Base-by-base conservation (phyloP, 2,113 vertebrate genomes). In the Terrapene triunguis region DNA sequence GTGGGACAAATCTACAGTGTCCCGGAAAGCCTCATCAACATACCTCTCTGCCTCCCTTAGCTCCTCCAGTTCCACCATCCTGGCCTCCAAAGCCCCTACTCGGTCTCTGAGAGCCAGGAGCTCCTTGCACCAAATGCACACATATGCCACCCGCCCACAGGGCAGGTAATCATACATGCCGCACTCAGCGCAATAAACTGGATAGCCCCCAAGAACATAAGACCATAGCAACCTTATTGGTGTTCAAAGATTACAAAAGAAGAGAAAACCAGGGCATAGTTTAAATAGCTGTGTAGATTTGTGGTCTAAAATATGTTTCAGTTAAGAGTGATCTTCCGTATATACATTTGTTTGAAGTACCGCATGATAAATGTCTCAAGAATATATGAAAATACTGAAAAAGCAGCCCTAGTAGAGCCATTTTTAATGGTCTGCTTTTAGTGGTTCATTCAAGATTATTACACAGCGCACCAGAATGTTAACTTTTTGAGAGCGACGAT, bases 401-500 rank as follows among this genome's bases (percentile, higher is more conserved):
- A 25, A 35, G 50, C 72, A 42, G 35, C 3, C 5, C 2, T 24
- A 29, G 32, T 50, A 8, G 2, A 72, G n/a, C 19, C 47, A 54
- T 12, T 74, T 94, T 13, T 10, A 38, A 1, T 62, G 27, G 29
- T 44, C 48, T 89, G 6, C 22, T 14, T 53, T 84, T 55, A 51
- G 42, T 84, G 3, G 27, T 42, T 74, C 10, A n/a, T 62, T 51
- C 29, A 47, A 72, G 5, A 79, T 42, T 54, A 89, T 5, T 35
- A 82, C 35, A 21, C 47, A 44, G 27, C 7, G 84, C 69, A 10
- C 21, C 93, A 53, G 3, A 9, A 59, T 81, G 5, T 35, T 44
- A 51, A 5, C 3, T 35, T 87, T 69, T 62, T 0, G 1, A 42
- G 27, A 72, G 44, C 42, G 32, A 76, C 1, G 7, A 1, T n/a